Conservation (phyloP, 37 sponge, comb jelly and placozoan genomes). For the Theonella swinhoei region DNA sequence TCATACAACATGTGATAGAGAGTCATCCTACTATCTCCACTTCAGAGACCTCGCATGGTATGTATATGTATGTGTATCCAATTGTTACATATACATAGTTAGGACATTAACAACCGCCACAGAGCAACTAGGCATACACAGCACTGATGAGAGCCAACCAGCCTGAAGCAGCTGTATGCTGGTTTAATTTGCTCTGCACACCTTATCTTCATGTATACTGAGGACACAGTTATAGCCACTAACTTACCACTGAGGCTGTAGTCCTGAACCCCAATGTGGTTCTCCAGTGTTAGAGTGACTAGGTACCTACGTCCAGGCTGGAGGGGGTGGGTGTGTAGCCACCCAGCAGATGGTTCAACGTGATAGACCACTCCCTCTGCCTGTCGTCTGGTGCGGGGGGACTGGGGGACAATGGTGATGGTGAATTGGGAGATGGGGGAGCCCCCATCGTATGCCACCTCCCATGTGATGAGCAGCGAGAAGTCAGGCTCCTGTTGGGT, state of each 20-base stretch:
- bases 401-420: constrained; percentile 10
- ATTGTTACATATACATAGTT: too few species aligned
- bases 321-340: not conserved
- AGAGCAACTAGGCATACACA: too few species aligned
- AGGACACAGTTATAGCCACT: too few species aligned
- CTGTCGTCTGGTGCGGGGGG: not conserved
- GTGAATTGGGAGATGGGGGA: constrained; percentile 20
- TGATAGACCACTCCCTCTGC: not conserved
- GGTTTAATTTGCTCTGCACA: too few species aligned
- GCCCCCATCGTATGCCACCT: constrained; percentile 59
- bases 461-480: constrained; percentile 52
- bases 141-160: too few species aligned
- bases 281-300: not conserved
- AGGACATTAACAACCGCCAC: too few species aligned
- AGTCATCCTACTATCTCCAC: too few species aligned
- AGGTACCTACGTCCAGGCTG: not conserved
- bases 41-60: too few species aligned
- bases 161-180: too few species aligned
- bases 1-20: too few species aligned
- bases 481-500: constrained; percentile 22
- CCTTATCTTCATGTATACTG: too few species aligned
- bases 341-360: not conserved
- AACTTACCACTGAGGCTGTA: not conserved
- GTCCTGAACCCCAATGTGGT: not conserved
- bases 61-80: too few species aligned